phyloP scores from a whole-genome alignment of 1,140 invertebrate genomes.

The Camponotus vicinus region DNA sequence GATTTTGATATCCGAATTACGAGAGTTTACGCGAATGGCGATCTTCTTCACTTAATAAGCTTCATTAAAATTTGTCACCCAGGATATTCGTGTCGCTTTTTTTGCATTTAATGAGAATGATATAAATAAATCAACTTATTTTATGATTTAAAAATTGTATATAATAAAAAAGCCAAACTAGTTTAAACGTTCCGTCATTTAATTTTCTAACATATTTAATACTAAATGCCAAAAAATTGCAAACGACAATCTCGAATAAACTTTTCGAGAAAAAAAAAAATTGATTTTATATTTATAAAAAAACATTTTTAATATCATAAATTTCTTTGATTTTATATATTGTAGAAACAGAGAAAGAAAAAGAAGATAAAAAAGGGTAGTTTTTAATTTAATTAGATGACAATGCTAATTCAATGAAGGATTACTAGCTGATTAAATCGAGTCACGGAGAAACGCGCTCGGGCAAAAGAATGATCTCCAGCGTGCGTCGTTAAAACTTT shows the following conservation, averaged over 20 bases:
- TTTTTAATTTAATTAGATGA: not conserved
- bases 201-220: slow-evolving; percentile 7
- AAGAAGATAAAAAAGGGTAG: too few species aligned
- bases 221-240: not conserved
- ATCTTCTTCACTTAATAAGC: slow-evolving; percentile 18
- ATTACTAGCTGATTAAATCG: slow-evolving; percentile 16
- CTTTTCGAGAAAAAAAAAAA: not conserved
- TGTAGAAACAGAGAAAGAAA: too few species aligned
- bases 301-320: not conserved
- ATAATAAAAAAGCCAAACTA: slow-evolving; percentile 45
- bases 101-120: slow-evolving; percentile 52
- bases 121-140: slow-evolving; percentile 24
- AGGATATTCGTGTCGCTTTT: not conserved
- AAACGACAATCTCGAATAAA: not conserved
- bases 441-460: slow-evolving; percentile 46
- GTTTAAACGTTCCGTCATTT: slow-evolving; percentile 2
- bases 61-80: slow-evolving; percentile 40
- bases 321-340: not conserved
- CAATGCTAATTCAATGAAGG: slow-evolving; percentile 30
- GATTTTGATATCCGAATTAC: slow-evolving; percentile 20
- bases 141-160: slow-evolving; percentile 39
- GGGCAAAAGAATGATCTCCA: slow-evolving; percentile 41
- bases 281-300: not conserved
- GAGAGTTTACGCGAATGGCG: not conserved
- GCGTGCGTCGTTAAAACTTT: slow-evolving; percentile 67